A percentile compares a stretch with the other conserved stretches of the same genome.
Conservation (phyloP, 2,113 vertebrate genomes). For the Cervus canadensis region DNA sequence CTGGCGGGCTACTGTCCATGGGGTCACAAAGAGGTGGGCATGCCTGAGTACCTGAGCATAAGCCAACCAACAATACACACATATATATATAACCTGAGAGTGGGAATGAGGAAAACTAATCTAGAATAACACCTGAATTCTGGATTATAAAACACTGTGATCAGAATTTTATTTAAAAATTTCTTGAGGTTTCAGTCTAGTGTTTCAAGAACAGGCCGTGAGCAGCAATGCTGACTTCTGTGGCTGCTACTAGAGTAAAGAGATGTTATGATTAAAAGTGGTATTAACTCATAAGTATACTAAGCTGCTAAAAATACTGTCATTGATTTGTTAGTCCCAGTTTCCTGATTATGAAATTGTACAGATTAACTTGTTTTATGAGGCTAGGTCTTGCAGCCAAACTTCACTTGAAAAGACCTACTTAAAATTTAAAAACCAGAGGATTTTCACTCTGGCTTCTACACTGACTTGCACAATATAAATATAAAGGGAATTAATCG, state of each 20-base stretch:
- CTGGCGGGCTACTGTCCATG: background rate
- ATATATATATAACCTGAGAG: background rate
- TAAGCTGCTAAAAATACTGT: constrained; percentile 15
- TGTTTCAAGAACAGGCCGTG: background rate
- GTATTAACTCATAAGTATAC: background rate
- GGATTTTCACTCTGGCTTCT: background rate
- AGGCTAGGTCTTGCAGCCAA: background rate
- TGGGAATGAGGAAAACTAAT: background rate
- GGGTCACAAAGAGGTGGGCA: background rate
- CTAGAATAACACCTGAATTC: background rate
- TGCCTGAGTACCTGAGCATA: background rate
- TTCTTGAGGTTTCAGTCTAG: background rate
- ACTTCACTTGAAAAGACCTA: background rate
- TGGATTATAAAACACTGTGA: background rate
- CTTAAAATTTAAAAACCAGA: constrained; percentile 19
- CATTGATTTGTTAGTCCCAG: background rate
- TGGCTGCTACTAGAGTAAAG: background rate
- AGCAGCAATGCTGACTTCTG: background rate
- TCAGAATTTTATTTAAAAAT: background rate
- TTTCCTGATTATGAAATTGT: constrained; percentile 9
- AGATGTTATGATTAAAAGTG: constrained; percentile 12
- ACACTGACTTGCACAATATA: background rate
- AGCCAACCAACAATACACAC: background rate
- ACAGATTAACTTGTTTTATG: constrained; percentile 25
- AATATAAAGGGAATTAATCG: background rate